These are phyloP conservation scores for Piliocolobus tephrosceles DNA, from an alignment of 2,113 vertebrate species.

Conservation along the genomic window DNA sequence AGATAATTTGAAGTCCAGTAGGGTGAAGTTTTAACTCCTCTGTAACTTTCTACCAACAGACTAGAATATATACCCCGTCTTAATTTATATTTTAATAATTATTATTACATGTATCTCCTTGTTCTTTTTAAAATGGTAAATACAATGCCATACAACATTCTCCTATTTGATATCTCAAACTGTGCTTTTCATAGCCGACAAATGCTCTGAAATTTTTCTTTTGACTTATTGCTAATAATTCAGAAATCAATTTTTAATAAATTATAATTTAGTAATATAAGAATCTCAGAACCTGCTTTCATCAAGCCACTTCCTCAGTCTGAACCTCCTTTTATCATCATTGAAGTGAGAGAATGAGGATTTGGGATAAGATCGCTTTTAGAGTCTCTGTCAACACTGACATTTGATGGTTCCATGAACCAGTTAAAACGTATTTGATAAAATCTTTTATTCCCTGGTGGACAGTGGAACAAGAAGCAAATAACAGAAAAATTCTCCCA, in stretches of 20 bases:
- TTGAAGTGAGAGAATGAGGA: background rate
- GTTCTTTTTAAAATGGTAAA: background rate
- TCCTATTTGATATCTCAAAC: background rate
- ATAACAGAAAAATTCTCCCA: background rate
- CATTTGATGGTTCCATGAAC: background rate
- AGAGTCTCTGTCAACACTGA: background rate
- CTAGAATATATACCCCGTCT: background rate
- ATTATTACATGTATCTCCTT: background rate
- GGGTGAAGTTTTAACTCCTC: background rate
- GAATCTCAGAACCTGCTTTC: background rate
- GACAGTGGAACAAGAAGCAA: background rate
- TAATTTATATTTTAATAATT: background rate
- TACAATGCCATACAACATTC: background rate
- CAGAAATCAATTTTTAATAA: background rate
- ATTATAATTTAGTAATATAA: background rate
- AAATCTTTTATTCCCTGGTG: background rate
- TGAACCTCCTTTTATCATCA: background rate
- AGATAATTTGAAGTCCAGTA: background rate
- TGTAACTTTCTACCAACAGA: background rate
- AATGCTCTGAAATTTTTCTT: background rate
- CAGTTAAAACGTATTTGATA: background rate
- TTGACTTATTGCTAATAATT: background rate
- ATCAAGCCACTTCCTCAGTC: background rate
- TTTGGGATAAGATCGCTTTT: background rate
- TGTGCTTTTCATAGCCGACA: background rate